These are phyloP conservation scores for Tychaedon coryphoeus DNA, from an alignment of 2,113 vertebrate genomes.

Conservation along the genomic window DNA sequence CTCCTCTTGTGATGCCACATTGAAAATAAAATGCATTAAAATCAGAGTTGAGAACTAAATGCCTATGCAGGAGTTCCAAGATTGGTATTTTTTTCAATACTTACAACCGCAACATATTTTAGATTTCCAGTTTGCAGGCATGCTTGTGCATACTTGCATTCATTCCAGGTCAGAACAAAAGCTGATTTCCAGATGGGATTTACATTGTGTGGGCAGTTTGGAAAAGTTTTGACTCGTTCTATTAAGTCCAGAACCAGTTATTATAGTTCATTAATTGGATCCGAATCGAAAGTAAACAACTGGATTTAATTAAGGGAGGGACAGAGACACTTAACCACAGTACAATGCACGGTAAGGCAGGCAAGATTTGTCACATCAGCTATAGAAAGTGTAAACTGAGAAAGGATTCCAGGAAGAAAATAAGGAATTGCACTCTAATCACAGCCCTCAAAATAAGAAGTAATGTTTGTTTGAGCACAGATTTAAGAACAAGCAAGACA, in stretches of 20 bases:
- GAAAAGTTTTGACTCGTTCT: conserved; percentile 4
- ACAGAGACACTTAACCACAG: background rate
- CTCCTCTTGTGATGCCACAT: background rate
- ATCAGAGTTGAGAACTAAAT: background rate
- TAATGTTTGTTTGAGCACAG: fast-evolving
- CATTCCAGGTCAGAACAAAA: conserved; percentile 42
- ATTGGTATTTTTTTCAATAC: background rate
- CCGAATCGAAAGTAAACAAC: background rate
- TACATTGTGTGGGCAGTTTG: conserved; percentile 8
- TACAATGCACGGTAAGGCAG: background rate
- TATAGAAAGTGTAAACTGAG: background rate
- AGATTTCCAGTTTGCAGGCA: conserved; percentile 44
- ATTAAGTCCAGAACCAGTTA: background rate
- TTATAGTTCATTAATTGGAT: background rate
- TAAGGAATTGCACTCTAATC: background rate
- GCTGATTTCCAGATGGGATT: conserved; percentile 29
- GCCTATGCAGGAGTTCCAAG: background rate
- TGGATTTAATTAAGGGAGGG: background rate
- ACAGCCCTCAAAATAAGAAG: background rate
- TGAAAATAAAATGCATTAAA: background rate
- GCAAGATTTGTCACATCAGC: background rate
- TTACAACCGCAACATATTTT: background rate
- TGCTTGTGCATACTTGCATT: conserved; percentile 19
- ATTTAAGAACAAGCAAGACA: background rate
- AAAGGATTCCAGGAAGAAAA: background rate